phyloP scores from a whole-genome alignment of 2,797 vertebrate species.

The Sternarchorhynchus goeldii region DNA sequence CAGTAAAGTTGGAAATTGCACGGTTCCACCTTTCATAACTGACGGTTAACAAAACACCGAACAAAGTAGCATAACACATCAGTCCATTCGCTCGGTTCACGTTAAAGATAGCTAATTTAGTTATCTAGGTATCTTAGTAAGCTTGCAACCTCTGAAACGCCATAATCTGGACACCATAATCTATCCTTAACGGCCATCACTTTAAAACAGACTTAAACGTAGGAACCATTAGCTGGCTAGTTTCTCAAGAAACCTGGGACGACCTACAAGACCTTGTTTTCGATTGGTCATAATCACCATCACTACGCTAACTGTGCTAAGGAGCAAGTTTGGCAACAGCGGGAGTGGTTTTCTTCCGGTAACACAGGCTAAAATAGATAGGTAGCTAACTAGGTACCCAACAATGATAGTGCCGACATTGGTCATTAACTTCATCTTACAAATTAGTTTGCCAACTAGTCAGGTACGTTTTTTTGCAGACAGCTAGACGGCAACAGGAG shows the following conservation, averaged over 20 bases:
- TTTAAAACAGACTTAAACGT: too few species aligned
- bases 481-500: too few species aligned
- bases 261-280: not conserved
- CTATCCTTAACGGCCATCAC: not conserved
- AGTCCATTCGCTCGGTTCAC: not conserved
- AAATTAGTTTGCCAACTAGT: too few species aligned
- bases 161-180: not conserved
- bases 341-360: too few species aligned
- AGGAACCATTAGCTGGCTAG: not conserved
- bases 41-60: slow-evolving; percentile 10
- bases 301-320: not conserved
- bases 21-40: not conserved
- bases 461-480: too few species aligned
- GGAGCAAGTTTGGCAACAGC: too few species aligned
- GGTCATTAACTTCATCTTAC: too few species aligned
- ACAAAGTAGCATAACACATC: too few species aligned
- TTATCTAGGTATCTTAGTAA: not conserved
- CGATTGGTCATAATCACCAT: not conserved
- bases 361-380: too few species aligned
- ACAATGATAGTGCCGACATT: too few species aligned
- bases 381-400: too few species aligned
- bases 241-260: not conserved
- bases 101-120: not conserved
- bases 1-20: not conserved
- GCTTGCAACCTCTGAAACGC: too few species aligned